These are phyloP conservation scores for Cryptops parisi DNA, from an alignment of 2,888 invertebrate species.

Conservation along the genomic window DNA sequence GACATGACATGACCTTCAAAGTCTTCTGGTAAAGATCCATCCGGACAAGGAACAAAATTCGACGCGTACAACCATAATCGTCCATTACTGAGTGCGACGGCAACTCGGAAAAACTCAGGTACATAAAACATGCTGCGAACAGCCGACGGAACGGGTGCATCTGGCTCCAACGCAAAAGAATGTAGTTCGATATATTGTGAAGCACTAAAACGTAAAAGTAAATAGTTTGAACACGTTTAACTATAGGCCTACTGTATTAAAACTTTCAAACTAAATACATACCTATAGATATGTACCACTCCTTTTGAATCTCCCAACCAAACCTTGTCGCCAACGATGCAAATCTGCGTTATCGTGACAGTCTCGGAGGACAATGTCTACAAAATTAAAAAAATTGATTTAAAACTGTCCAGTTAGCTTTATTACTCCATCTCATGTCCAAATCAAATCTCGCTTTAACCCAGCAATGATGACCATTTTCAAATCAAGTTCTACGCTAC, in stretches of 20 bases:
- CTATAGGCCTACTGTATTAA: neutral
- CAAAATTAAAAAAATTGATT: constrained; percentile 15
- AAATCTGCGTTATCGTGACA: constrained; percentile 41
- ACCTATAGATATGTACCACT: constrained; percentile 67
- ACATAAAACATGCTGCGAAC: constrained; percentile 54
- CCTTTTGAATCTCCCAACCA: constrained; percentile 86
- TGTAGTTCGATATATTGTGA: constrained; percentile 36
- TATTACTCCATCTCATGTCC: neutral
- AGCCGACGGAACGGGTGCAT: constrained; percentile 41
- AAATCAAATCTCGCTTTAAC: constrained; percentile 6
- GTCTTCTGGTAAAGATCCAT: constrained; percentile 10
- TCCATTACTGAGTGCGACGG: constrained; percentile 64
- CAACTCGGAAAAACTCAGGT: constrained; percentile 53
- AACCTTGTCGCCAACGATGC: constrained; percentile 55
- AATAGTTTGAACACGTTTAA: neutral
- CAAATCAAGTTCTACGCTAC: too few species aligned
- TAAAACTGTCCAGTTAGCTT: too few species aligned
- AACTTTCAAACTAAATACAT: constrained; percentile 19
- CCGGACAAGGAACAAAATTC: constrained; percentile 41
- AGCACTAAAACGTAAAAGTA: constrained; percentile 4
- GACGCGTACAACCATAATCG: constrained; percentile 51
- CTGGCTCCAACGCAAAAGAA: constrained; percentile 48
- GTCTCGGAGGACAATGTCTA: constrained; percentile 24
- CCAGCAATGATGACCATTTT: too few species aligned
- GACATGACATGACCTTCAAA: neutral